These are phyloP conservation scores for Micrasema minimum DNA, from an alignment of 1,140 invertebrate genomes.

Conservation along the genomic window DNA sequence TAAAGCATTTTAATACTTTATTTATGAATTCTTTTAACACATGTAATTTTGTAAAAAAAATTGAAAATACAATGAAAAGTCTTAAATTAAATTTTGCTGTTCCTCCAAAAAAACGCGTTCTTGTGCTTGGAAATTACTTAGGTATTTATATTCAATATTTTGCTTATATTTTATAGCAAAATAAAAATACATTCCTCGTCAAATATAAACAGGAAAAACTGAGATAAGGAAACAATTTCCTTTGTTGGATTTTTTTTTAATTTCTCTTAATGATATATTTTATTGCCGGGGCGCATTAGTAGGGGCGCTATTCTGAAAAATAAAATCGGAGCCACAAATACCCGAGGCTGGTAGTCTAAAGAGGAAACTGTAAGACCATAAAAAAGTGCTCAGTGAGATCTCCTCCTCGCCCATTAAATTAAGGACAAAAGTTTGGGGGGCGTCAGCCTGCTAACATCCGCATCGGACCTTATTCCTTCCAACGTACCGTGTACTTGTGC, in stretches of 20 bases:
- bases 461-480: conserved; percentile 13
- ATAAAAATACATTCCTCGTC: no score
- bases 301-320: conserved; percentile 15
- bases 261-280: conserved; percentile 39
- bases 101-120: no score
- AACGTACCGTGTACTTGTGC: no score
- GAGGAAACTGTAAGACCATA: conserved; percentile 51
- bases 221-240: conserved; percentile 30
- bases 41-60: no score
- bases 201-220: conserved; percentile 11
- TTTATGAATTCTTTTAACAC: no score
- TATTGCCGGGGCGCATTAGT: conserved; percentile 33
- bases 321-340: conserved; percentile 29
- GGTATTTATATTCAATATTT: no score
- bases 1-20: no score
- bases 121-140: no score
- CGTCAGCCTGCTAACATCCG: conserved; percentile 25
- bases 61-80: no score
- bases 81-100: no score
- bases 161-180: no score
- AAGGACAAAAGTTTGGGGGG: conserved; percentile 48
- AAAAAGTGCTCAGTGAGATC: conserved; percentile 52
- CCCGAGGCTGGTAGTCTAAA: conserved; percentile 25
- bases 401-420: conserved; percentile 50
- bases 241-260: conserved; percentile 37